Evolutionary conservation across 1,140 invertebrate genomes (phyloP).

Genomic region (Lanistes nyassanus): DNA sequence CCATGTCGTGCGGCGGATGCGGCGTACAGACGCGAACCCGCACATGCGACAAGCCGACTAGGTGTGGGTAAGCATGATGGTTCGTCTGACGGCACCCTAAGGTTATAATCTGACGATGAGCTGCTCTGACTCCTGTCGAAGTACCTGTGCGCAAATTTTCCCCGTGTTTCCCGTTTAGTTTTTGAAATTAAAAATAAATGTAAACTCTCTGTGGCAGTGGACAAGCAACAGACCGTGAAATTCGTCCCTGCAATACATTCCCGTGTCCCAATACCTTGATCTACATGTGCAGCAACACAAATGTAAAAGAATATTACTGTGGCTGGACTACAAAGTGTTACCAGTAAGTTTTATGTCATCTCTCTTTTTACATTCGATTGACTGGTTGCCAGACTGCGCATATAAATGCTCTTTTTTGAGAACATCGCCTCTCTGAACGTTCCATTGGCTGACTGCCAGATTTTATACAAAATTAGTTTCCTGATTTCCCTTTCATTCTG

Average conservation of each 20-base stretch:
- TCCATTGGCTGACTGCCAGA: too few relatives aligned
- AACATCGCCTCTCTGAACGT: too few relatives aligned
- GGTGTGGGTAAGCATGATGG: conserved; percentile 37
- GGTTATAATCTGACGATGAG: too few relatives aligned
- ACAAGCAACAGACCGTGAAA: conserved; percentile 8
- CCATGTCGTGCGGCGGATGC: conserved; percentile 44
- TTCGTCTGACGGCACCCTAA: not conserved
- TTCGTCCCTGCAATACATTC: conserved; percentile 26
- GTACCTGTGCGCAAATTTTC: too few relatives aligned
- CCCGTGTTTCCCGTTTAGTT: too few relatives aligned
- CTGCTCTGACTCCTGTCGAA: too few relatives aligned
- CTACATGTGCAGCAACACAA: conserved; percentile 16
- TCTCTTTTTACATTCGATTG: not conserved
- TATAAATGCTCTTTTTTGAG: too few relatives aligned
- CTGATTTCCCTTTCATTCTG: too few relatives aligned
- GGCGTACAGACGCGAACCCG: conserved; percentile 34
- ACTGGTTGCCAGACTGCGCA: not conserved
- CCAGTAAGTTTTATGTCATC: conserved; percentile 2
- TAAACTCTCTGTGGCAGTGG: conserved; percentile 10
- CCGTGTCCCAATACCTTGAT: conserved; percentile 20
- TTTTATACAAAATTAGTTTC: too few relatives aligned
- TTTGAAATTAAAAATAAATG: too few relatives aligned
- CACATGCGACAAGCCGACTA: conserved; percentile 29
- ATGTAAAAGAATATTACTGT: conserved; percentile 26
- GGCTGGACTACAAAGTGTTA: conserved; percentile 27